Base-by-base conservation (phyloP, 2,113 vertebrate genomes). In the Ptilonorhynchus violaceus region DNA sequence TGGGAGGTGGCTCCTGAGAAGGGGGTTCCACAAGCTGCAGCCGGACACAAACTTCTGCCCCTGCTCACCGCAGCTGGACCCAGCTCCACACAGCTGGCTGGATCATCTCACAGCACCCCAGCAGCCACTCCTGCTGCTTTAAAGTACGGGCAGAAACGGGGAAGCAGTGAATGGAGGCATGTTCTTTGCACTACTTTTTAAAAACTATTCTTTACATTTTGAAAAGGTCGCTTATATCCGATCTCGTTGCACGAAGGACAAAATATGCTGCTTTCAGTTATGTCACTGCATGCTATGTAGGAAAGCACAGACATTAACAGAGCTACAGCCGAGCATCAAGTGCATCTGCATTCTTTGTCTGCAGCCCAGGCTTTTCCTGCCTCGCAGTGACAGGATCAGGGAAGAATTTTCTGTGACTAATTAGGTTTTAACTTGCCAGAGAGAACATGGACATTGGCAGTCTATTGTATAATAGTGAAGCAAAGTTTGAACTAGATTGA, bases 321-420 rank as follows among this genome's bases (percentile, higher is more conserved):
- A 83, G 80, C 18, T 69, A 85, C 67, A 74, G 93, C 84, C 93
- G 92, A 94, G 67, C 85, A 95, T 33, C 5, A 35, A 94, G 78
- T 85, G 86, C 93, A 96, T 96, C 91, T 94, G 95, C 86, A 96
- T 96, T 97, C 96, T 91, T 94, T 95, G 96, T 95, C 85, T 90
- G 81, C 74, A 82, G 85, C 70, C 89, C 70, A 62, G 75, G 90
- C 96, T 97, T 97, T 98, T 97, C 97, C 98, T 98, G 98, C 92
- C 90, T 96, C 46, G 70, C 79, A 94, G 97, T 98, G 97, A 97
- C 97, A 98, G 98, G 98, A 98, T 98, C 98, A 98, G 98, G 97
- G 98, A 98, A 97, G 98, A 99, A 99, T 98, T 98, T 98, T 98
- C 98, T 98, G 98, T 98, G 97, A 98, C 98, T 99, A 99, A 99